A percentile compares a stretch with the other conserved stretches of the same genome.
phyloP scores from a whole-genome alignment of 2,113 vertebrate genomes.

The Ceyx margarethae region DNA sequence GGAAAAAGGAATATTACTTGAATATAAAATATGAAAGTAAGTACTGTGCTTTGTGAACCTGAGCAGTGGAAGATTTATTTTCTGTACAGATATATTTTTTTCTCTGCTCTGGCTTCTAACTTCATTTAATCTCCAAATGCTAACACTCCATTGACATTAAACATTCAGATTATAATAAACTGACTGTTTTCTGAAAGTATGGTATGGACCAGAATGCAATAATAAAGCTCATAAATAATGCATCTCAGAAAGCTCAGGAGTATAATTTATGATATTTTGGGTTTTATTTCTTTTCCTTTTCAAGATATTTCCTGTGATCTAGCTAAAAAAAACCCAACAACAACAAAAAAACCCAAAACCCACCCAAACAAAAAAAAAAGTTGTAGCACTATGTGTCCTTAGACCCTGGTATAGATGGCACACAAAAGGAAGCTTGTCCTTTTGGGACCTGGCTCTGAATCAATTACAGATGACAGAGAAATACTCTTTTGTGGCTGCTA shows the following conservation, averaged over 20 bases:
- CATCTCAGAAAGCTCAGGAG: not conserved
- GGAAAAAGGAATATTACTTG: constrained; percentile 25
- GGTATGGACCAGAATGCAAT: not conserved
- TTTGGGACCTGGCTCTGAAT: constrained; percentile 74
- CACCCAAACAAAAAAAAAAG: not conserved
- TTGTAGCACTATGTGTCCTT: constrained; percentile 58
- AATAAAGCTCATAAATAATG: constrained; percentile 46
- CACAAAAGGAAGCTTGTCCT: constrained; percentile 81
- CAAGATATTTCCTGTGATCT: constrained; percentile 58
- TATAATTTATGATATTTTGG: constrained; percentile 19
- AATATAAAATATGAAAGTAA: constrained; percentile 62
- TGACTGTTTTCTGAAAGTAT: constrained; percentile 21
- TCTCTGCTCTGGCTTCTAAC: constrained; percentile 25
- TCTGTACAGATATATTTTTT: constrained; percentile 16
- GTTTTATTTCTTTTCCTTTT: constrained; percentile 10
- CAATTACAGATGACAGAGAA: constrained; percentile 77
- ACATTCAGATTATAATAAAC: constrained; percentile 26
- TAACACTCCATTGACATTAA: constrained; percentile 31
- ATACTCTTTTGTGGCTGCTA: constrained; percentile 78
- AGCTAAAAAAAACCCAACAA: not conserved
- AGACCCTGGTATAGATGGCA: constrained; percentile 55
- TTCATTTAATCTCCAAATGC: constrained; percentile 35
- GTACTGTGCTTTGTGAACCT: constrained; percentile 1
- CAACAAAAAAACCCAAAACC: not conserved
- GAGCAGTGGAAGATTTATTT: constrained; percentile 15